A percentile compares a stretch with the other conserved stretches of the same genome.
Conservation (phyloP, 2,888 invertebrate genomes). For the Ischnura elegans region DNA sequence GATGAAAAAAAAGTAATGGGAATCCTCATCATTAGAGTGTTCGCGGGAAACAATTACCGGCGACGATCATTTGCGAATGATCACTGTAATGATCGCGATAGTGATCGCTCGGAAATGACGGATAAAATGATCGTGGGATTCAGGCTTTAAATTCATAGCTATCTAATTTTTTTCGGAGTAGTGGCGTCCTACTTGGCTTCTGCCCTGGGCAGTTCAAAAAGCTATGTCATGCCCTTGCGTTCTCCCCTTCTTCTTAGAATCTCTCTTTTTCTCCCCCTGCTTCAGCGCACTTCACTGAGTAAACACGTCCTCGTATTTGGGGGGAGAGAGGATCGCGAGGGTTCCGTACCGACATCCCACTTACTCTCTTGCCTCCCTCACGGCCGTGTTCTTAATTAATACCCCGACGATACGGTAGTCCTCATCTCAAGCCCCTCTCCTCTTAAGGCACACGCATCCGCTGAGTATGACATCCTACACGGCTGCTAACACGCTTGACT, state of each 20-base stretch:
- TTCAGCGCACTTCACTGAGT: not conserved
- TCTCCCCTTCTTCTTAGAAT: not conserved
- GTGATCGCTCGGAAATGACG: too few relatives aligned
- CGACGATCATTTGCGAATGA: too few relatives aligned
- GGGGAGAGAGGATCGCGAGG: not conserved
- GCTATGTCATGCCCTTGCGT: too few relatives aligned
- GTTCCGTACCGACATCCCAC: conserved; percentile 7
- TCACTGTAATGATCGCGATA: too few relatives aligned
- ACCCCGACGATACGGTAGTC: not conserved
- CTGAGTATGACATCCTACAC: not conserved
- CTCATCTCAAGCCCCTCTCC: not conserved
- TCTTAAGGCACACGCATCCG: not conserved
- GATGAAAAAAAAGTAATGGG: too few relatives aligned
- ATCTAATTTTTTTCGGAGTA: too few relatives aligned
- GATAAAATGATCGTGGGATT: too few relatives aligned
- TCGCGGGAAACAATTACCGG: too few relatives aligned
- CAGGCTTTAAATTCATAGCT: too few relatives aligned
- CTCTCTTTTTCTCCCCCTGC: not conserved
- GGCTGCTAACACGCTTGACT: not conserved
- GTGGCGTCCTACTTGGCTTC: too few relatives aligned
- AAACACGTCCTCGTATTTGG: not conserved
- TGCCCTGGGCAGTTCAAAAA: too few relatives aligned
- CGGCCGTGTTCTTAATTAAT: not conserved
- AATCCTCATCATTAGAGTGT: too few relatives aligned
- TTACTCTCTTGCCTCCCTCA: not conserved